phyloP scores from a whole-genome alignment of 2,888 invertebrate species.

The Nomada goodeniana region DNA sequence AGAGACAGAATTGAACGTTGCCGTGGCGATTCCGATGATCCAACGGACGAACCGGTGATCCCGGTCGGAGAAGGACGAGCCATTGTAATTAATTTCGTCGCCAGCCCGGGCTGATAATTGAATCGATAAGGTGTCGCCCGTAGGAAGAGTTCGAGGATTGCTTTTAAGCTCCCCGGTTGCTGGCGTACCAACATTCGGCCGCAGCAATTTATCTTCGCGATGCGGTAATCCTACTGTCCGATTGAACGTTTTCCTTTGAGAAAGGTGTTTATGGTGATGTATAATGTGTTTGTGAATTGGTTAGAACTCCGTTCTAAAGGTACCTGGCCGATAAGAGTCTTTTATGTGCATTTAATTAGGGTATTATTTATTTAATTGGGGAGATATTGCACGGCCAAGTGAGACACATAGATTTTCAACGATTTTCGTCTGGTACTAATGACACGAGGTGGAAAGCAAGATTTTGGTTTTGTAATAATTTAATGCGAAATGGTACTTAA shows the following conservation, averaged over 20 bases:
- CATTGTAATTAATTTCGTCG: constrained; percentile 54
- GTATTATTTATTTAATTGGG: too few species aligned
- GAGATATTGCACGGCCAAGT: too few species aligned
- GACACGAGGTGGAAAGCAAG: too few species aligned
- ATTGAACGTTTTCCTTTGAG: constrained; percentile 3
- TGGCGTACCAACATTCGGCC: neutral
- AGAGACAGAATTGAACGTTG: constrained; percentile 72
- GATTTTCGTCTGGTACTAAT: too few species aligned
- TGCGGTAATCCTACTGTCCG: constrained; percentile 13
- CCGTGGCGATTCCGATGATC: constrained; percentile 40
- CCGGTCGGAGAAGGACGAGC: constrained; percentile 2
- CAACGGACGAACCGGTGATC: constrained; percentile 6
- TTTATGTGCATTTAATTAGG: too few species aligned
- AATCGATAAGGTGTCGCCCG: constrained; percentile 44
- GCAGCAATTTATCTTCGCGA: constrained; percentile 3
- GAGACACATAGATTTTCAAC: too few species aligned
- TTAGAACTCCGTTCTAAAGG: too few species aligned
- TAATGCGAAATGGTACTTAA: too few species aligned
- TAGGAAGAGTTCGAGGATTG: constrained; percentile 37
- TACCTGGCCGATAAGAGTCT: too few species aligned
- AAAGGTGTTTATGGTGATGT: neutral
- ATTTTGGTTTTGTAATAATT: too few species aligned
- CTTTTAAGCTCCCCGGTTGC: constrained; percentile 1
- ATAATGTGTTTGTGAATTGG: too few species aligned
- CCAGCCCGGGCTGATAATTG: constrained; percentile 52